These are phyloP conservation scores for Poeciliopsis retropinna DNA, from an alignment of 2,113 vertebrate genomes.

Conservation along the genomic window DNA sequence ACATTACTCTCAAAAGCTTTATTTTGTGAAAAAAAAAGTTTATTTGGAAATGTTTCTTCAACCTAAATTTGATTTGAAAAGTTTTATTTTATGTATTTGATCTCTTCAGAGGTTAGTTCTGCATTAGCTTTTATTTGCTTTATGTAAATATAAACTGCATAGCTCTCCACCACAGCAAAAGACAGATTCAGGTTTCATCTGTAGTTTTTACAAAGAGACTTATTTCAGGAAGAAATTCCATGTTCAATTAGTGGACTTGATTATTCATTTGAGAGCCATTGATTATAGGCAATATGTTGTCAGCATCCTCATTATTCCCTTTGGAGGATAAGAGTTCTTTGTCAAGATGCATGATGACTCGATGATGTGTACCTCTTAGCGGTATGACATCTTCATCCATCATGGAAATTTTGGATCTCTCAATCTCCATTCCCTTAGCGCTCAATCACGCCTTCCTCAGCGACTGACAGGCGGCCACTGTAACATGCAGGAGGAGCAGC, in stretches of 20 bases:
- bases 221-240: constrained; percentile 56
- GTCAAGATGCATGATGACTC: constrained; percentile 71
- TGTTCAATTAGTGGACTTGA: constrained; percentile 74
- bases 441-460: constrained; percentile 74
- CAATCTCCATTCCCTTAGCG: constrained; percentile 66
- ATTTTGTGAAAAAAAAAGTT: too few relatives aligned
- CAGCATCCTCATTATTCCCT: constrained; percentile 74
- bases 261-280: constrained; percentile 73
- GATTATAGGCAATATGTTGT: constrained; percentile 71
- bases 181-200: constrained; percentile 19
- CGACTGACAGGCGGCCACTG: constrained; percentile 79
- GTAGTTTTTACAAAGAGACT: constrained; percentile 21
- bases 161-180: constrained; percentile 1
- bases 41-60: too few relatives aligned
- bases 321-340: constrained; percentile 71
- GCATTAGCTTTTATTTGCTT: too few relatives aligned
- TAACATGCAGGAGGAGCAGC: constrained; percentile 72
- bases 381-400: constrained; percentile 80
- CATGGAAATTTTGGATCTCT: constrained; percentile 83
- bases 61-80: too few relatives aligned
- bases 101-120: too few relatives aligned
- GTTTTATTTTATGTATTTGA: too few relatives aligned
- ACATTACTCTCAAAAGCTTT: too few relatives aligned
- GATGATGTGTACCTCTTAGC: constrained; percentile 80
- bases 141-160: neutral